Evolutionary conservation across 2,113 vertebrate genomes (phyloP).

Genomic region (Chionomys nivalis): DNA sequence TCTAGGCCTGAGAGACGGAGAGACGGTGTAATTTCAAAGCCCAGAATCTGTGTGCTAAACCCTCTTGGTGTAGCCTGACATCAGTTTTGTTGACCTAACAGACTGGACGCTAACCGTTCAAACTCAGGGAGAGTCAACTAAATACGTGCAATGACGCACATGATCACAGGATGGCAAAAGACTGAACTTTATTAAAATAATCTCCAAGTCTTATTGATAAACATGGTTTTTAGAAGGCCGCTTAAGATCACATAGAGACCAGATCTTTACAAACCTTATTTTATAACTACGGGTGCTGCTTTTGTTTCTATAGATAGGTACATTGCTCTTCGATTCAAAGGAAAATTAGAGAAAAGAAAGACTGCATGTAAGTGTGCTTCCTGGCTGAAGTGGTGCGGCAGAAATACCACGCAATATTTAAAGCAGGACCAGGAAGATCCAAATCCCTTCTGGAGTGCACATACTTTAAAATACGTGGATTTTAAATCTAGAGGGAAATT

Average conservation of each 20-base stretch:
- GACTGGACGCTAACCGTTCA: not conserved
- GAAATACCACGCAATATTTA: not conserved
- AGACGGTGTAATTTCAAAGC: not conserved
- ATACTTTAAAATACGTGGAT: not conserved
- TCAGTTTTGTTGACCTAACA: not conserved
- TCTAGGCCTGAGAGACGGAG: not conserved
- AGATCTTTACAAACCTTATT: not conserved
- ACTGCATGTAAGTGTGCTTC: not conserved
- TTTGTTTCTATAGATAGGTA: not conserved
- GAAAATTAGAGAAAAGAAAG: not conserved
- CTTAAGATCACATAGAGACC: not conserved
- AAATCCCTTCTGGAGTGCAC: not conserved
- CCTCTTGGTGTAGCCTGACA: not conserved
- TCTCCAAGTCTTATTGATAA: not conserved
- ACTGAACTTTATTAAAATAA: constrained; percentile 1
- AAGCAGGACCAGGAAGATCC: not conserved
- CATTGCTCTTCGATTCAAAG: not conserved
- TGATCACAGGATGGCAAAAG: fast-evolving
- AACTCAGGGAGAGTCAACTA: not conserved
- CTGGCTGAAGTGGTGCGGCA: not conserved
- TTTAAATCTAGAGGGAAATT: not conserved
- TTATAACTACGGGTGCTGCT: not conserved
- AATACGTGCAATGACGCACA: not conserved
- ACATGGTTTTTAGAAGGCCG: not conserved
- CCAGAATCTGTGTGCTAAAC: not conserved